These are phyloP conservation scores for Sepiola atlantica DNA, from an alignment of 2,888 invertebrate species.

Conservation along the genomic window DNA sequence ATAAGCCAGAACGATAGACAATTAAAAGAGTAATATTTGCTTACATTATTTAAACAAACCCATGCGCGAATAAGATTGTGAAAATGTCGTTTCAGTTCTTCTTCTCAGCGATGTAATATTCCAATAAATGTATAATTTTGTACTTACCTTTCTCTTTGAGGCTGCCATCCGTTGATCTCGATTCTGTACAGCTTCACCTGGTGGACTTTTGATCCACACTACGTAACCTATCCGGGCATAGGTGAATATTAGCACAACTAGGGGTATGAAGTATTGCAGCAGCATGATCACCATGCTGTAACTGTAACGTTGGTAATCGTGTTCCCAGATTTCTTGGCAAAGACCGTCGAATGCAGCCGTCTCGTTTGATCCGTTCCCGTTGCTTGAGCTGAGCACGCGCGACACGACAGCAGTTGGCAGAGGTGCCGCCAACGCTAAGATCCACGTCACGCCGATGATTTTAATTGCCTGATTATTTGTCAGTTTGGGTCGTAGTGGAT, in stretches of 20 bases:
- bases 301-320: slow-evolving; percentile 54
- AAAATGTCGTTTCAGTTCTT: too few relatives aligned
- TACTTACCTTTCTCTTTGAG: slow-evolving; percentile 88
- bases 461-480: slow-evolving; percentile 83
- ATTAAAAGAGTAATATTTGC: too few relatives aligned
- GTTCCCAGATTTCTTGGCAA: slow-evolving; percentile 59
- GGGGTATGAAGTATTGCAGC: slow-evolving; percentile 88
- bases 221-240: slow-evolving; percentile 89
- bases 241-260: slow-evolving; percentile 86
- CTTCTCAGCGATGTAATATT: not conserved
- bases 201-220: slow-evolving; percentile 90
- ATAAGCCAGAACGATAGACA: too few relatives aligned
- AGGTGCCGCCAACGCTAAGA: slow-evolving; percentile 85
- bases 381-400: slow-evolving; percentile 74
- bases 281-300: slow-evolving; percentile 81
- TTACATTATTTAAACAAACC: too few relatives aligned
- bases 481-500: slow-evolving; percentile 87
- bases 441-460: slow-evolving; percentile 84
- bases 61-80: too few relatives aligned
- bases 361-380: not conserved
- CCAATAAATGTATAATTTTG: not conserved
- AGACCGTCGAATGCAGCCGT: slow-evolving; percentile 49
- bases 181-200: slow-evolving; percentile 89
- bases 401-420: slow-evolving; percentile 85
- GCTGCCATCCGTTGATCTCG: slow-evolving; percentile 88